Evolutionary conservation across 1,140 invertebrate genomes (phyloP), one percentile per base, ranked within the genome.

Genomic region (Drosophila kepulauana): DNA sequence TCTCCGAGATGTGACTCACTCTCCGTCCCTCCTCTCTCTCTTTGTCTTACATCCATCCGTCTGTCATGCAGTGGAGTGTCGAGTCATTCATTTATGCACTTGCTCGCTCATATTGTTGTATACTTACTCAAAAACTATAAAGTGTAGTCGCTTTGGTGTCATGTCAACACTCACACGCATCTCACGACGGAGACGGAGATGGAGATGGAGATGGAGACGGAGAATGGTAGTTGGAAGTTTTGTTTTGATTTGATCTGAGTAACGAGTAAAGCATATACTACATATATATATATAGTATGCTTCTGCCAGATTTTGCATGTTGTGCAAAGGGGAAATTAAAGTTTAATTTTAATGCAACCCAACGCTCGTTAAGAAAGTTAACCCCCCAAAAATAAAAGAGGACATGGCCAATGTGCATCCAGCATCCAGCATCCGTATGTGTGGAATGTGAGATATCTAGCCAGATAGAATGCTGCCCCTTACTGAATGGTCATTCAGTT

Each of bases 11-110:
- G n/a, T 52, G 33, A 7, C 20, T 8, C 10, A 38, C 46, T 25
- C 20, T 3, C 20, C 20, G 20, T 25, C 3, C 20, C 3, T 25
- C 20, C 20, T 25, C 20, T 25, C 20, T 25, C 20, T 25, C 20
- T 25, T 25, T 25, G 20, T 25, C 20, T 25, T 25, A 25, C 20
- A 25, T 25, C 20, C 20, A 51, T 13, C 15, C 46, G 71, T 56
- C 48, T 48, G 65, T 68, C 56, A 68, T 28, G n/a, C 38, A 61
- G 61, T 54, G 11, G 41, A 66, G 56, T 65, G 74, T 58, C 67
- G 73, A 84, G 81, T 84, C 81, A 86, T 80, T 85, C 70, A 71
- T 86, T 86, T 86, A 62, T 67, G 80, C 65, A 81, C 78, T 82
- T 70, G 68, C 51, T 78, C 61, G 76, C 59, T 64, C 72, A 75